Evolutionary conservation across 2,113 vertebrate species (phyloP), one percentile per base, ranked within the genome.

Genomic region (Herpetotheres cachinnans): DNA sequence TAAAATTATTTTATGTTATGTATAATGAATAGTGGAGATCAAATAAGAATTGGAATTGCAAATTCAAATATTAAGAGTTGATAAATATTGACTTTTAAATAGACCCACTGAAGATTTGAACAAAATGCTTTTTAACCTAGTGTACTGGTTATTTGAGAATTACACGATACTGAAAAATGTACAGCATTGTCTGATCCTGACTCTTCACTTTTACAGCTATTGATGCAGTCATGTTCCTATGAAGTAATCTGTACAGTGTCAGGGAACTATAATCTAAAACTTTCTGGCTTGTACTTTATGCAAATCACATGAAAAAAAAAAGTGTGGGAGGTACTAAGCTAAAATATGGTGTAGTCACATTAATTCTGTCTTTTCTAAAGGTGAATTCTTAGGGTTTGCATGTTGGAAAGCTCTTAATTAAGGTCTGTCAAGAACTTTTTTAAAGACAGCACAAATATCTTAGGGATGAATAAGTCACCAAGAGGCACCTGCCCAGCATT

Each of bases 61-160:
- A 95, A 95, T 94, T 84, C 52, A 63, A 91, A 44, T 91, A 89
- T 81, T 95, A 93, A 86, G 69, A 38, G 61, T 67, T 95, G 89
- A 89, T 92, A 95, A 97, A 93, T 95, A 96, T 29, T 91, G 89
- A 72, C 82, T 97, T 96, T 92, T 91, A 92, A 86, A 24, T 71
- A 93, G 86, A 79, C 42, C 40, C 46, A 63, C 67, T 59, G 38
- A 69, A 93, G 67, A 86, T 90, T 84, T 79, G 92, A 91, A 89
- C 77, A 89, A 96, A 95, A 92, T 79, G 52, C 15, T 73, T 86
- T 93, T 95, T 84, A 81, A 47, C 30, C 11, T 66, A 34, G 5
- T 83, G 25, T 78, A 32, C 22, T 93, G 27, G 16, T 86, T 92
- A 42, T 82, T 89, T 91, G 72, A 84, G 87, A 92, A 82, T 89